Evolutionary conservation across 2,888 invertebrate species (phyloP), one percentile per base, ranked within the genome.

Genomic region (Anthophora plumipes): DNA sequence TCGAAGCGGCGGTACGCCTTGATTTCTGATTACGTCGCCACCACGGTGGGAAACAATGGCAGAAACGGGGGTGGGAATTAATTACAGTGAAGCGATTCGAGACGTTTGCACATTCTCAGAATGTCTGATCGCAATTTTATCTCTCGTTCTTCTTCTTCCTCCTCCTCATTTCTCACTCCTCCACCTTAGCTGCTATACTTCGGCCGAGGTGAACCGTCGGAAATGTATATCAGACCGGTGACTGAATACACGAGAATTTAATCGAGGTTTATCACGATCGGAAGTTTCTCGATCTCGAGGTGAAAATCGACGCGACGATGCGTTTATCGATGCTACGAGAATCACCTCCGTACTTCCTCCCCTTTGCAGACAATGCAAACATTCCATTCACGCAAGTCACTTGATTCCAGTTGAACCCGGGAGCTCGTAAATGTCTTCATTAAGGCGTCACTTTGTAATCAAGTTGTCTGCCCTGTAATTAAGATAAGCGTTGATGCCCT

Each of bases 361-460:
- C 31, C 61, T 60, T 46, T 52, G 52, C 54, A 76, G 80, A 82
- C 82, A 78, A 82, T 82, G 63, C 78, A 50, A 68, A 79, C 71
- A 66, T 67, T 77, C 67, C 43, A 66, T 84, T 82, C 78, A 75
- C 64, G 82, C 78, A 68, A 76, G 70, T 86, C 78, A 80, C 72
- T 83, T 75, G 79, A 81, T 78, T 77, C 76, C 57, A 61, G 73
- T 64, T 60, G 43, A 72, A 74, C 66, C 76, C 57, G 71, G 72
- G 57, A 59, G 78, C 80, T 73, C 72, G 61, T 84, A 84, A 86
- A 84, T 78, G 78, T 82, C 75, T 78, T 84, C 79, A 83, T 86
- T 86, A 86, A 85, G 76, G 57, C 81, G 81, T 85, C 80, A 86
- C 77, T 76, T 76, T 83, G 78, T 81, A 86, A 86, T 87, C 85